These are phyloP conservation scores for Drosophila prolongata DNA, from an alignment of 2,888 invertebrate genomes.

Conservation along the genomic window DNA sequence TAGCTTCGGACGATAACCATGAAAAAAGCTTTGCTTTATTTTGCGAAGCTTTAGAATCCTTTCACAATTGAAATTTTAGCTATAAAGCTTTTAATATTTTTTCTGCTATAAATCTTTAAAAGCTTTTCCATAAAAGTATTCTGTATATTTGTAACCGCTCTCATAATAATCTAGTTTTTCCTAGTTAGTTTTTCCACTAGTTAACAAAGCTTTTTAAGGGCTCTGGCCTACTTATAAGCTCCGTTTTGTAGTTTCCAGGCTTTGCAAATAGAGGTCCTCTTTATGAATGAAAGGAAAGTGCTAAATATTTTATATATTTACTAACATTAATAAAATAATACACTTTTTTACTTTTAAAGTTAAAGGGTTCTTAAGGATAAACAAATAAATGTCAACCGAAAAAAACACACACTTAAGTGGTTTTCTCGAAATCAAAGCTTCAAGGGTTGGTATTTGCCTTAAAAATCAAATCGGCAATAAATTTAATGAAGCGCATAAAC, in stretches of 20 bases:
- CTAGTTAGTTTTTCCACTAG: not conserved
- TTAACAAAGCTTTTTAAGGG: not conserved
- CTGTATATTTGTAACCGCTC: no score
- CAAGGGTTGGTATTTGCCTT: constrained; percentile 3
- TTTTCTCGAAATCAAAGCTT: not conserved
- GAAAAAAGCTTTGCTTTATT: not conserved
- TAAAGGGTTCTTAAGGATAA: not conserved
- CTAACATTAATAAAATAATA: no score
- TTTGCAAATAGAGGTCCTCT: constrained; percentile 8
- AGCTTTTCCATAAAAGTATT: constrained; percentile 7
- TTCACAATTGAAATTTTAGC: not conserved
- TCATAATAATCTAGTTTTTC: not conserved
- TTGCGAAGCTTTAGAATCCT: not conserved
- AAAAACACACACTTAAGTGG: not conserved
- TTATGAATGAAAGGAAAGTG: not conserved
- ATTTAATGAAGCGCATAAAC: constrained; percentile 71
- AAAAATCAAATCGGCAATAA: constrained; percentile 55
- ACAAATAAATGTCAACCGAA: not conserved
- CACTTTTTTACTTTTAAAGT: no score
- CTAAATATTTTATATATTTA: no score
- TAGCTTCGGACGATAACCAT: not conserved
- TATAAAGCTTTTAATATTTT: not conserved
- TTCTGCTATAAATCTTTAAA: not conserved
- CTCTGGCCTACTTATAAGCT: not conserved
- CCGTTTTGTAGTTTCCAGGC: not conserved